Conservation (phyloP, 2,113 vertebrate species). For the crab-eating macaque (Macaca fascicularis) region T2T-MFA8v1.1 NC_088386.1:8445001-8445500, state of each 20-base stretch:
- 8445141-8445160: no score
- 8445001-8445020: background rate
- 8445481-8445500: background rate
- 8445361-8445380: background rate
- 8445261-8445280: background rate
- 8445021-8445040: background rate
- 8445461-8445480: background rate
- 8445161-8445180: background rate
- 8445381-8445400: background rate
- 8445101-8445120: background rate
- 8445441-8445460: background rate
- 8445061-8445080: background rate
- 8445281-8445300: background rate
- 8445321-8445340: rapidly evolving
- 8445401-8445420: background rate
- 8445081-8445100: background rate
- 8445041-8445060: background rate
- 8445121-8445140: background rate
- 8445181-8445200: background rate
- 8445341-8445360: background rate
- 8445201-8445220: background rate
- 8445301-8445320: background rate
- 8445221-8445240: background rate
- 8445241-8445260: background rate
- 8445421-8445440: background rate